These are phyloP conservation scores for Perizoma affinitatum DNA, from an alignment of 2,888 invertebrate species.

Conservation along the genomic window DNA sequence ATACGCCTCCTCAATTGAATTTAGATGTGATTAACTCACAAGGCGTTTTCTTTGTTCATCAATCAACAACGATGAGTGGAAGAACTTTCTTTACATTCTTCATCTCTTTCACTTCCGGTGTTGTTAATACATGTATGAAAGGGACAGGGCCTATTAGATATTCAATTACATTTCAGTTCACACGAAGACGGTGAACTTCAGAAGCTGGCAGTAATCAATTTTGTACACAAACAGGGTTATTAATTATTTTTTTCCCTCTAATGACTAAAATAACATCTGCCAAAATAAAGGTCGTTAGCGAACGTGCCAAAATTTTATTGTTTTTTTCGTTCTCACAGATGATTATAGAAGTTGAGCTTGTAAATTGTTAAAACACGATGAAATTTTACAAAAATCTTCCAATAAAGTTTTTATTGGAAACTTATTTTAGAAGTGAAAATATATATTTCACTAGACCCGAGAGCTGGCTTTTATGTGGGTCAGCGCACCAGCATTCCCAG, in stretches of 20 bases:
- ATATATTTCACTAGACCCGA: no score
- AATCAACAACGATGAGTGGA: slow-evolving; percentile 72
- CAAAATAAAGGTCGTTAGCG: slow-evolving; percentile 73
- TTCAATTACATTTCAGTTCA: slow-evolving; percentile 72
- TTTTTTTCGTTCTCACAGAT: slow-evolving; percentile 44
- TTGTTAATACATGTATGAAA: slow-evolving; percentile 43
- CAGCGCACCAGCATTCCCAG: no score
- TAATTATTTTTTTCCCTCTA: slow-evolving; percentile 78
- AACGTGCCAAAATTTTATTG: slow-evolving; percentile 65
- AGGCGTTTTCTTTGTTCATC: slow-evolving; percentile 84
- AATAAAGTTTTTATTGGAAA: neutral
- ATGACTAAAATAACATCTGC: slow-evolving; percentile 81
- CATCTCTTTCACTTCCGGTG: slow-evolving; percentile 55
- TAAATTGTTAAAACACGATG: slow-evolving; percentile 7
- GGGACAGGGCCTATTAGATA: slow-evolving; percentile 65
- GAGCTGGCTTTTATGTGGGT: no score
- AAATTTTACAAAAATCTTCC: neutral
- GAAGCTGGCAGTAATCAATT: slow-evolving; percentile 80
- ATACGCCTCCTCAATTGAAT: slow-evolving; percentile 79
- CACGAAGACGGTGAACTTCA: slow-evolving; percentile 73
- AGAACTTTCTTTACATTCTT: slow-evolving; percentile 66
- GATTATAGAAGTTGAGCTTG: slow-evolving; percentile 35
- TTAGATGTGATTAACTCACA: slow-evolving; percentile 80
- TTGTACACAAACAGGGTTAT: slow-evolving; percentile 79
- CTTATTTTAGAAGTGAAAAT: no score